Conservation (phyloP, 2,888 invertebrate genomes). For the Fragum fragum region DNA sequence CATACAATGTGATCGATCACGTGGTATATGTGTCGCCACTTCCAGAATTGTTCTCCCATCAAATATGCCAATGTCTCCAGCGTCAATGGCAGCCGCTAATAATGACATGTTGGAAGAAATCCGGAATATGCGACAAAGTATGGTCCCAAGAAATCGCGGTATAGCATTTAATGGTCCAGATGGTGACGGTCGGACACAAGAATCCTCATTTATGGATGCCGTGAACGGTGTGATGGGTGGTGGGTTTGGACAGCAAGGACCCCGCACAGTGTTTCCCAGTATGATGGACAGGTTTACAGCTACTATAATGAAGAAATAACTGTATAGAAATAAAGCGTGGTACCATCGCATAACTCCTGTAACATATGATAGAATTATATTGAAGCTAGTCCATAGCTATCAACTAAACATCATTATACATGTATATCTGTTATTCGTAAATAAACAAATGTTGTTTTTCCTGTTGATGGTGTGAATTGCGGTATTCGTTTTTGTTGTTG, state of each 20-base stretch:
- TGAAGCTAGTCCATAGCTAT: no score
- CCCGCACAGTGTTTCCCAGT: no score
- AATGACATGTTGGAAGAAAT: slow-evolving; percentile 2
- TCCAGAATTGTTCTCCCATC: slow-evolving; percentile 40
- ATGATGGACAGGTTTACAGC: no score
- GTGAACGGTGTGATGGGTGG: neutral
- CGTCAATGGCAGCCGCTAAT: neutral
- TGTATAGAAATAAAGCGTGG: no score
- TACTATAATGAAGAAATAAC: no score
- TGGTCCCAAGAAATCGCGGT: slow-evolving; percentile 43
- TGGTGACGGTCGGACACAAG: slow-evolving; percentile 44
- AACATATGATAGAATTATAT: no score
- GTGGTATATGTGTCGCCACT: slow-evolving; percentile 42
- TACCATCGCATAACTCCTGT: no score
- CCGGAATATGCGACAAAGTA: neutral
- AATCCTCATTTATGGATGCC: slow-evolving; percentile 27
- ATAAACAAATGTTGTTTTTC: no score
- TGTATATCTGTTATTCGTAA: no score
- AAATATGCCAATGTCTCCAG: neutral
- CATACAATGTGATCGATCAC: slow-evolving; percentile 41
- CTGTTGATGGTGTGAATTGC: no score
- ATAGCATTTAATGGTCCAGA: slow-evolving; percentile 25
- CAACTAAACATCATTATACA: no score
- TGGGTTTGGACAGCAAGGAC: neutral
- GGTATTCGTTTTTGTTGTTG: no score